These are phyloP conservation scores for Xanthia icteritia DNA, from an alignment of 2,888 invertebrate species.

Conservation along the genomic window DNA sequence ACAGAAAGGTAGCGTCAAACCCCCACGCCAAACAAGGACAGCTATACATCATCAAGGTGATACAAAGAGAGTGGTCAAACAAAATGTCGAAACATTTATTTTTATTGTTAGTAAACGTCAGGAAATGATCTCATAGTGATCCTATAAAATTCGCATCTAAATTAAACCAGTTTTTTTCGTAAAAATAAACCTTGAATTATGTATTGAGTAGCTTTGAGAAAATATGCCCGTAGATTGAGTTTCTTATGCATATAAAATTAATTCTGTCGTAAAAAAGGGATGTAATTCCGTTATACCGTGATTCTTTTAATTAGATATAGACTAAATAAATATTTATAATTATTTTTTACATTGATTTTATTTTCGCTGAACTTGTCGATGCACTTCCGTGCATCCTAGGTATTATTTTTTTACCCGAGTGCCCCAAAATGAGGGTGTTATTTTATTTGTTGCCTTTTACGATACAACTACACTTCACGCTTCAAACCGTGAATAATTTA, in stretches of 20 bases:
- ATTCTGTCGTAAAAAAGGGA: conserved; percentile 19
- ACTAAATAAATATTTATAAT: too few species aligned
- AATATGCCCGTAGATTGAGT: conserved; percentile 20
- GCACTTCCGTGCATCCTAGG: background rate
- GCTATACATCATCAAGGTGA: conserved; percentile 81
- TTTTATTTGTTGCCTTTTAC: background rate
- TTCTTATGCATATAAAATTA: conserved; percentile 21
- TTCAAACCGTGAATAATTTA: background rate
- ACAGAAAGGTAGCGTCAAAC: conserved; percentile 71
- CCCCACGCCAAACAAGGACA: conserved; percentile 73
- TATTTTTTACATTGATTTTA: background rate
- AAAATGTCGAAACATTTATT: conserved; percentile 82
- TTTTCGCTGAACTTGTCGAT: background rate
- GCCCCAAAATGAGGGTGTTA: background rate
- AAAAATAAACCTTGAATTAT: conserved; percentile 71
- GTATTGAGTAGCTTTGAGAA: conserved; percentile 26
- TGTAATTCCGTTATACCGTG: conserved; percentile 23
- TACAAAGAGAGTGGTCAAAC: conserved; percentile 81
- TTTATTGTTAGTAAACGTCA: conserved; percentile 78
- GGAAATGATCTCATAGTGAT: conserved; percentile 84
- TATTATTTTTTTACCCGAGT: too few species aligned
- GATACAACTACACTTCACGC: background rate
- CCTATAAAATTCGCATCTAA: conserved; percentile 70
- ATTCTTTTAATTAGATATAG: background rate
- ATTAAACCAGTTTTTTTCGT: conserved; percentile 59